These are phyloP conservation scores for Aporophyla lueneburgensis DNA, from an alignment of 2,888 invertebrate species.

Conservation along the genomic window DNA sequence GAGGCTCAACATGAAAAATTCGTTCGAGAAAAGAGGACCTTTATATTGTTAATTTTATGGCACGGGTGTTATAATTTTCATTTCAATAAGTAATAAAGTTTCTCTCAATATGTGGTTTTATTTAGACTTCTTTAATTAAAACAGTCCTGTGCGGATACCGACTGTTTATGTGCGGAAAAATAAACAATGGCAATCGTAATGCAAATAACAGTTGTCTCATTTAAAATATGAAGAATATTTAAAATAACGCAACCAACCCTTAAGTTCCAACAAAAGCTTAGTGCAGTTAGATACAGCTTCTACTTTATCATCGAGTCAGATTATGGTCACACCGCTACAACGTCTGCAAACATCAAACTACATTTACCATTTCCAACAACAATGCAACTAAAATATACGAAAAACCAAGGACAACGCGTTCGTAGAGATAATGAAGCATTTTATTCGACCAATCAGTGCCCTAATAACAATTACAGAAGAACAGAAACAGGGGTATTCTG, in stretches of 20 bases:
- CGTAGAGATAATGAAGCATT: conserved; percentile 29
- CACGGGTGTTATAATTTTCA: neutral
- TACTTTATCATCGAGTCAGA: conserved; percentile 29
- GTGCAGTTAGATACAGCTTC: conserved; percentile 1
- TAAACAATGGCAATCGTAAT: neutral
- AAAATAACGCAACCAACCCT: conserved; percentile 4
- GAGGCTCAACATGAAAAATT: conserved; percentile 34
- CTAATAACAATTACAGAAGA: conserved; percentile 56
- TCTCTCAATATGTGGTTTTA: neutral
- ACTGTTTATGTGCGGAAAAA: neutral
- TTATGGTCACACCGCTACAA: neutral
- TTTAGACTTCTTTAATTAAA: neutral
- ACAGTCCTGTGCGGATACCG: neutral
- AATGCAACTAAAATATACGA: conserved; percentile 20
- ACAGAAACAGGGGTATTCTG: conserved; percentile 41
- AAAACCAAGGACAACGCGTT: conserved; percentile 28
- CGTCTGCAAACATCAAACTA: conserved; percentile 10
- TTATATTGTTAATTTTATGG: conserved; percentile 13
- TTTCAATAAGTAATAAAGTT: conserved; percentile 1
- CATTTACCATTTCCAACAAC: conserved; percentile 14
- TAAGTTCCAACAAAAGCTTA: conserved; percentile 5
- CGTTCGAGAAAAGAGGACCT: neutral
- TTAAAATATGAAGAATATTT: conserved; percentile 8
- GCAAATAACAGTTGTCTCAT: neutral
- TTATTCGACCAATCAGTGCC: conserved; percentile 53